Percentiles rank a stretch among this genome's conserved stretches.
Evolutionary conservation across 1,140 invertebrate species (phyloP).

Genomic region (Octopus sinensis): DNA sequence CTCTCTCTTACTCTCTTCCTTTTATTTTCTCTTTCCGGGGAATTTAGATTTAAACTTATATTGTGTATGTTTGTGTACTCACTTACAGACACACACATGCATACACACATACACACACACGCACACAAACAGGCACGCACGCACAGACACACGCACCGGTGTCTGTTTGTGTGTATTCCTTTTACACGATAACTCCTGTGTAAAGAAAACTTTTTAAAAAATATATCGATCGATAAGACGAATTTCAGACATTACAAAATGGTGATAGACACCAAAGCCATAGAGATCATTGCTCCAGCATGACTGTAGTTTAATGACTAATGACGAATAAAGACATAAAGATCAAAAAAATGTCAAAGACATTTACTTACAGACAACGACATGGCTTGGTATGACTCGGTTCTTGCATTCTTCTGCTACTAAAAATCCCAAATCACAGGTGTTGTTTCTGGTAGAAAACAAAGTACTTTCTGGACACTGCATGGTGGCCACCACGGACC

Average conservation of each 20-base stretch:
- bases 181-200: no score
- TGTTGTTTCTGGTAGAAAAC: constrained; percentile 36
- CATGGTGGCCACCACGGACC: constrained; percentile 38
- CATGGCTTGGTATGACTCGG: constrained; percentile 30
- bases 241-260: no score
- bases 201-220: no score
- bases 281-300: no score
- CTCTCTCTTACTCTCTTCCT: no score
- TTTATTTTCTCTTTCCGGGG: no score
- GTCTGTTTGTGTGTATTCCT: not conserved
- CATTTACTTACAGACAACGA: constrained; percentile 34
- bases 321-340: no score
- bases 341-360: no score
- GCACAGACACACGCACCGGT: not conserved
- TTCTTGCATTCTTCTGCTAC: constrained; percentile 32
- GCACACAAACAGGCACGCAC: not conserved
- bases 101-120: not conserved
- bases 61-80: not conserved
- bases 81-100: not conserved
- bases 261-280: no score
- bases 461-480: constrained; percentile 37
- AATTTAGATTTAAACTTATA: no score
- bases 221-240: no score
- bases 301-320: no score
- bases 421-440: constrained; percentile 35